Conservation (phyloP, 1,140 invertebrate genomes). For the Aphelenchoides avenae region DNA sequence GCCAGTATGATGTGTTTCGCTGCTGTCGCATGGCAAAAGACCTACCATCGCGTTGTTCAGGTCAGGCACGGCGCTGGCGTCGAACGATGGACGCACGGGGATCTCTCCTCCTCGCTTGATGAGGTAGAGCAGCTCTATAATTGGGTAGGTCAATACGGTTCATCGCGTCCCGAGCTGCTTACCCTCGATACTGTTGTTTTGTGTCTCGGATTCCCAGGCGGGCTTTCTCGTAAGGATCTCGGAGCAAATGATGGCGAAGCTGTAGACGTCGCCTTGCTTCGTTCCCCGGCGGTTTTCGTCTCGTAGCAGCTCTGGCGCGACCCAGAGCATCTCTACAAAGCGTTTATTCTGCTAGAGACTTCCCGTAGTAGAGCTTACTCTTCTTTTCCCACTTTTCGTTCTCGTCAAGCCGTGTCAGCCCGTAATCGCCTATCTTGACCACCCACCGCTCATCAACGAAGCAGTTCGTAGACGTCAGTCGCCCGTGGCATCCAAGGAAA, state of each 20-base stretch:
- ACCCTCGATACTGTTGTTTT: conserved; percentile 45
- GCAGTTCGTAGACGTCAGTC: conserved; percentile 81
- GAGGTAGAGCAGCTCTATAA: conserved; percentile 32
- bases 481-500: conserved; percentile 71
- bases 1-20: too few relatives aligned
- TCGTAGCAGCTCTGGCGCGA: conserved; percentile 34
- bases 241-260: conserved; percentile 49
- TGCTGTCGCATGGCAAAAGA: too few relatives aligned
- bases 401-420: conserved; percentile 62
- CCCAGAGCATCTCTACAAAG: conserved; percentile 58
- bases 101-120: too few relatives aligned
- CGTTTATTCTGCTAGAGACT: too few relatives aligned
- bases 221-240: conserved; percentile 63
- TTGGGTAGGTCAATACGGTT: too few relatives aligned
- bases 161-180: too few relatives aligned
- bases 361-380: too few relatives aligned
- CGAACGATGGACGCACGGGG: too few relatives aligned
- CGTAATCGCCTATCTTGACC: conserved; percentile 85
- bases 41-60: too few relatives aligned
- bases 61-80: too few relatives aligned
- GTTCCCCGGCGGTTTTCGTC: conserved; percentile 3
- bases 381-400: too few relatives aligned
- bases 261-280: conserved; percentile 44
- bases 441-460: conserved; percentile 86
- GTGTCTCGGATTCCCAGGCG: conserved; percentile 41